phyloP scores from a whole-genome alignment of 2,888 invertebrate species.

The Congeria kusceri region DNA sequence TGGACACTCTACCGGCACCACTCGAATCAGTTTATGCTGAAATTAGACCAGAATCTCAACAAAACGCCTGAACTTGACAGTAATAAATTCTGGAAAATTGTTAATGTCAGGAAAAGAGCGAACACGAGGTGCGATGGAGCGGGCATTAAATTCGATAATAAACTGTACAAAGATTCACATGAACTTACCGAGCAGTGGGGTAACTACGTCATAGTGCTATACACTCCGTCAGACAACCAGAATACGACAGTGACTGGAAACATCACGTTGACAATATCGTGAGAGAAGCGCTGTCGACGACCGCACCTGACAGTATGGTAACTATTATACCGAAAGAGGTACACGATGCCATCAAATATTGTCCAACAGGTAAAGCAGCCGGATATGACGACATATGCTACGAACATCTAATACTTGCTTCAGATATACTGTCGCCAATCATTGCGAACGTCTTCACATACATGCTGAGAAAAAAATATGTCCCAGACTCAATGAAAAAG shows the following conservation, averaged over 20 bases:
- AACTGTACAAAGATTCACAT: neutral
- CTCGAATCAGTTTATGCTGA: no score
- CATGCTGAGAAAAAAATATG: slow-evolving; percentile 4
- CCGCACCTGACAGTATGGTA: neutral
- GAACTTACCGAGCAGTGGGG: slow-evolving; percentile 6
- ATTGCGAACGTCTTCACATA: slow-evolving; percentile 6
- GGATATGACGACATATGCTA: slow-evolving; percentile 5
- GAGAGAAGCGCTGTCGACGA: neutral
- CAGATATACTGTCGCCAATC: neutral
- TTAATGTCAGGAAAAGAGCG: neutral
- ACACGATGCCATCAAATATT: neutral
- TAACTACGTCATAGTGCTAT: neutral
- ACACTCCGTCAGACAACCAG: slow-evolving; percentile 6
- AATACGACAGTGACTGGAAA: slow-evolving; percentile 1
- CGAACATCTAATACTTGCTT: slow-evolving; percentile 5
- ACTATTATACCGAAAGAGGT: slow-evolving; percentile 4
- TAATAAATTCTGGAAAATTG: slow-evolving; percentile 10
- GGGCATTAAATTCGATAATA: no score
- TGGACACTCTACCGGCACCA: no score
- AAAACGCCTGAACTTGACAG: neutral
- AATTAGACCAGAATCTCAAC: neutral
- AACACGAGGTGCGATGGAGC: no score
- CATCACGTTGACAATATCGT: neutral
- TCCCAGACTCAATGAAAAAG: slow-evolving; percentile 12
- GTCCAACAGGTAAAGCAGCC: slow-evolving; percentile 4